Base-by-base conservation (phyloP, 2,888 invertebrate genomes). In the Abscondita cerata region DNA sequence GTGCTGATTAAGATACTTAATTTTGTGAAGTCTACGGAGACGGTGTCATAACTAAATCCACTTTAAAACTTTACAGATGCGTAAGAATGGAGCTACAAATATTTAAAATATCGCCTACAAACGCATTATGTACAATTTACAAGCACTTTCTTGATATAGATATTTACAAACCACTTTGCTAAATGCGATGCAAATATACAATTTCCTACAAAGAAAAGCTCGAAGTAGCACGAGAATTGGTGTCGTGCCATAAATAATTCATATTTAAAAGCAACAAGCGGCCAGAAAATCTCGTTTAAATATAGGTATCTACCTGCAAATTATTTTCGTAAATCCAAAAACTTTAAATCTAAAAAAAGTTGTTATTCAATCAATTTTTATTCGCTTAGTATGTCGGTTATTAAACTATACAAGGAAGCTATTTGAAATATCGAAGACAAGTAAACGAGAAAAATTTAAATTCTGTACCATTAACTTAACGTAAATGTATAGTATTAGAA, bases 81-180 rank as follows among this genome's bases (percentile, higher is more conserved):
- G 19, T 11, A 48, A 25, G 12, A n/a, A 20, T 31, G 8, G 12
- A 31, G 31, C 12, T 46, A 2, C 34, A 40, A 15, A 38, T 44
- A 44, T 44, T 44, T 44, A 6, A 44, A 44, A 44, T 44, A 18
- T 40, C 13, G 2, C 15, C 25, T 40, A 40, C 40, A 15, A 8
- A 15, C 5, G 19, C 19, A 19, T 44, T 44, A 19, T 44, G n/a
- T 25, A 46, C 46, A 56, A 56, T 56, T 56, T 56, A 48, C 20
- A 50, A 50, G 38, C 19, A 36, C 55, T 15, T 20, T 46, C n/a
- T 13, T 19, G 55, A n/a, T 34, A 38, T 48, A 56, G 51, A 31
- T 59, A 52, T 59, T 59, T 53, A 53, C 59, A 59, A 47, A 52
- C 52, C 59, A 59, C 59, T 59, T 59, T 53, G 19, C 52, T 46